phyloP scores from a whole-genome alignment of 2,888 invertebrate species.

The Chrysopilus asiliformis region DNA sequence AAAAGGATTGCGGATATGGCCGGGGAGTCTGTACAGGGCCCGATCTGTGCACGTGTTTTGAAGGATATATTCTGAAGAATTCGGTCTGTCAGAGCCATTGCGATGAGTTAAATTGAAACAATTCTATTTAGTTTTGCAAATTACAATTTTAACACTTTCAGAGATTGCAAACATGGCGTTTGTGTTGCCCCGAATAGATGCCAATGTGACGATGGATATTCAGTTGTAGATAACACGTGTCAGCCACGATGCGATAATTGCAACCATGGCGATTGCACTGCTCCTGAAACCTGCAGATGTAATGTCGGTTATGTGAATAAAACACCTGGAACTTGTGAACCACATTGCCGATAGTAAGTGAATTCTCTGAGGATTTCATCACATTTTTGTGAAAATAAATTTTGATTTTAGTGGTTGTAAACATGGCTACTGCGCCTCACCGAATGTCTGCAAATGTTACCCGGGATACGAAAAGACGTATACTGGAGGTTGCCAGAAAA shows the following conservation, averaged over 20 bases:
- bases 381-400: background rate
- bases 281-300: constrained; percentile 32
- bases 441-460: background rate
- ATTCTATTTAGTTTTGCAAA: background rate
- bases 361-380: background rate
- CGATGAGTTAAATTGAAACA: constrained; percentile 25
- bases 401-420: background rate
- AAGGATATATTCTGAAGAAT: constrained; percentile 37
- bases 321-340: constrained; percentile 27
- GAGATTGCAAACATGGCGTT: constrained; percentile 31
- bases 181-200: constrained; percentile 32
- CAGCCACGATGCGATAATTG: background rate
- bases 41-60: constrained; percentile 43
- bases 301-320: constrained; percentile 33
- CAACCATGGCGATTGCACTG: constrained; percentile 26
- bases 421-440: background rate
- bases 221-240: constrained; percentile 17
- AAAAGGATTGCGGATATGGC: constrained; percentile 37
- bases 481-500: background rate
- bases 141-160: constrained; percentile 2
- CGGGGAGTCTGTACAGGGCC: constrained; percentile 45
- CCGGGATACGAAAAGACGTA: background rate
- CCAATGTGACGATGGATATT: constrained; percentile 31
- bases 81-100: constrained; percentile 31
- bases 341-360: constrained; percentile 13